Evolutionary conservation across 2,888 invertebrate genomes (phyloP).

Genomic region (Chromoteleia sp.): DNA sequence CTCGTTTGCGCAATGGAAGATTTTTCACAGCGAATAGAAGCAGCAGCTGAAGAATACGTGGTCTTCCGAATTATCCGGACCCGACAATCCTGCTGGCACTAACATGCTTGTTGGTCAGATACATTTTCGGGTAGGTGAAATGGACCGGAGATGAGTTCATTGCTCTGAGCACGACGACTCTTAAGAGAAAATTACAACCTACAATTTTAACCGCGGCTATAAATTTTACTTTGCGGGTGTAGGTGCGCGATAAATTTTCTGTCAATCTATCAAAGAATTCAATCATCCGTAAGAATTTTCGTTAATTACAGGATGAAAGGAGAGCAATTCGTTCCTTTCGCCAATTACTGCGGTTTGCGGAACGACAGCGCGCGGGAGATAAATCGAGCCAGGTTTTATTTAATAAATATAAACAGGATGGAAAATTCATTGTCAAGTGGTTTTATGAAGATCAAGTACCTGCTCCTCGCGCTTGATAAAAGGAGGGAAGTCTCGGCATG

Average conservation of each 20-base stretch:
- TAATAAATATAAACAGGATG: slow-evolving; percentile 44
- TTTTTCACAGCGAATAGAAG: slow-evolving; percentile 20
- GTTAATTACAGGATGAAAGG: slow-evolving; percentile 41
- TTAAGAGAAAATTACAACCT: slow-evolving; percentile 59
- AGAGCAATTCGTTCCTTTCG: slow-evolving; percentile 34
- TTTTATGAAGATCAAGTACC: slow-evolving; percentile 56
- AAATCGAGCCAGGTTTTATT: slow-evolving; percentile 11
- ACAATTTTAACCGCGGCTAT: slow-evolving; percentile 56
- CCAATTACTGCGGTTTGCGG: slow-evolving; percentile 9
- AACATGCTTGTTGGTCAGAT: slow-evolving; percentile 58
- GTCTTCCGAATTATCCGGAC: slow-evolving; percentile 32
- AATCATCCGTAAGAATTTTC: slow-evolving; percentile 44
- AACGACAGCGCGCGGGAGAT: neutral
- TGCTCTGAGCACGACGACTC: slow-evolving; percentile 52
- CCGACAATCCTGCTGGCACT: slow-evolving; percentile 37
- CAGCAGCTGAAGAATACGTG: slow-evolving; percentile 42
- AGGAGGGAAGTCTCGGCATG: slow-evolving; percentile 40
- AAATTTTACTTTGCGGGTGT: slow-evolving; percentile 34
- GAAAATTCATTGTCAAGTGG: slow-evolving; percentile 49
- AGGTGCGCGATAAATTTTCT: slow-evolving; percentile 34
- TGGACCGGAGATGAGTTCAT: slow-evolving; percentile 60
- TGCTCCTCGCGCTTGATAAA: slow-evolving; percentile 22
- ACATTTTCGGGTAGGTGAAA: slow-evolving; percentile 55
- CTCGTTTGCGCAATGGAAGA: slow-evolving; percentile 8
- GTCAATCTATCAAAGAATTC: slow-evolving; percentile 41